A percentile compares a stretch with the other conserved stretches of the same genome.
phyloP scores from a whole-genome alignment of 2,888 invertebrate species.

The Galerucella calmariensis region DNA sequence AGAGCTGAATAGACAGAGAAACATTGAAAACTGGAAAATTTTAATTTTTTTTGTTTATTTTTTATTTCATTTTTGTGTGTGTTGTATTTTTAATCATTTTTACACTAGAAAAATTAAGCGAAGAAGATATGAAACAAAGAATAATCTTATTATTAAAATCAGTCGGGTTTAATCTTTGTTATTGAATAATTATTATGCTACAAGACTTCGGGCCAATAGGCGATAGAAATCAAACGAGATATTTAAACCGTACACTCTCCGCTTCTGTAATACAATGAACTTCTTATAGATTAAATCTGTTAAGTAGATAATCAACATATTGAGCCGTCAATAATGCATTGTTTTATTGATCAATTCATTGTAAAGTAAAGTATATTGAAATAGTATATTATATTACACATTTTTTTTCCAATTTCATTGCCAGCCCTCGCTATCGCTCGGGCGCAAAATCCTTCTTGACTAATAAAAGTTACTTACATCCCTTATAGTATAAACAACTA shows the following conservation, averaged over 20 bases:
- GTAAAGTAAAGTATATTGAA: not conserved
- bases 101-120: not conserved
- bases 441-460: no score
- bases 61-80: no score
- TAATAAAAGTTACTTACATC: no score
- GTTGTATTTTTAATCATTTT: not conserved
- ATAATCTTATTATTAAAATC: slow-evolving; percentile 21
- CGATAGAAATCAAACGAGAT: slow-evolving; percentile 28
- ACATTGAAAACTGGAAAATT: no score
- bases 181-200: slow-evolving; percentile 29
- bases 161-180: slow-evolving; percentile 6
- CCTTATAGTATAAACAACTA: no score
- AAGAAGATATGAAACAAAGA: slow-evolving; percentile 10
- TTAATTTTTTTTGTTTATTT: no score
- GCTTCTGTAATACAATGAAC: slow-evolving; percentile 29
- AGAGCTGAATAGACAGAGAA: no score
- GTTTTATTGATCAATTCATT: not conserved
- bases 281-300: slow-evolving; percentile 22
- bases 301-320: slow-evolving; percentile 27
- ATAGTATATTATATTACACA: no score
- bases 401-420: no score
- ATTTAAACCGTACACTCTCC: slow-evolving; percentile 15
- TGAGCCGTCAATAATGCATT: slow-evolving; percentile 3
- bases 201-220: slow-evolving; percentile 23
- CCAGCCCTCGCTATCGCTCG: no score